Conservation (phyloP, 1,140 invertebrate genomes). For the Aphaenogaster ashmeadi region DNA sequence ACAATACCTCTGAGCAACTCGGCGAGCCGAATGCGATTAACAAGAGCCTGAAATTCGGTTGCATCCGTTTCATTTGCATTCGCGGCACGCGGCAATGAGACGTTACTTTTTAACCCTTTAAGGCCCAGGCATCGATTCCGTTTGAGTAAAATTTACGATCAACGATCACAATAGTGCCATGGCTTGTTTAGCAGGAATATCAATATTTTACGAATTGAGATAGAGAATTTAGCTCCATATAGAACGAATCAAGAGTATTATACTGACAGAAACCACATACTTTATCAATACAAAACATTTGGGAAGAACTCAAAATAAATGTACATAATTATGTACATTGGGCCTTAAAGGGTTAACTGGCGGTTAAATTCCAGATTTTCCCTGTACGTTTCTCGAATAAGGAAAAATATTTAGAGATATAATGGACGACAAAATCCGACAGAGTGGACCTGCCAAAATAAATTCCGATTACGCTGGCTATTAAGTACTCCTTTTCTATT, state of each 20-base stretch:
- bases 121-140: too few relatives aligned
- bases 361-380: slow-evolving; percentile 30
- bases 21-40: slow-evolving; percentile 42
- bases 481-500: slow-evolving; percentile 27
- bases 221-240: too few relatives aligned
- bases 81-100: neutral
- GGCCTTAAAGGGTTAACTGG: too few relatives aligned
- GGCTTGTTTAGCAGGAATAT: too few relatives aligned
- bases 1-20: slow-evolving; percentile 47
- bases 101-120: neutral
- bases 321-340: too few relatives aligned
- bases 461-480: slow-evolving; percentile 66
- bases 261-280: too few relatives aligned
- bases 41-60: neutral
- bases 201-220: too few relatives aligned
- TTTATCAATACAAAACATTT: too few relatives aligned
- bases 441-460: slow-evolving; percentile 65
- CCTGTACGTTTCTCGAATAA: neutral
- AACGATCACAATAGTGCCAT: too few relatives aligned
- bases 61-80: neutral
- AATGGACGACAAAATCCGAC: slow-evolving; percentile 50
- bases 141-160: too few relatives aligned
- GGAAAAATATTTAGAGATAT: slow-evolving; percentile 25
- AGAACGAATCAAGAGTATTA: too few relatives aligned
- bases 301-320: too few relatives aligned